These are phyloP conservation scores for Garra rufa DNA, from an alignment of 2,113 vertebrate species.

Conservation along the genomic window DNA sequence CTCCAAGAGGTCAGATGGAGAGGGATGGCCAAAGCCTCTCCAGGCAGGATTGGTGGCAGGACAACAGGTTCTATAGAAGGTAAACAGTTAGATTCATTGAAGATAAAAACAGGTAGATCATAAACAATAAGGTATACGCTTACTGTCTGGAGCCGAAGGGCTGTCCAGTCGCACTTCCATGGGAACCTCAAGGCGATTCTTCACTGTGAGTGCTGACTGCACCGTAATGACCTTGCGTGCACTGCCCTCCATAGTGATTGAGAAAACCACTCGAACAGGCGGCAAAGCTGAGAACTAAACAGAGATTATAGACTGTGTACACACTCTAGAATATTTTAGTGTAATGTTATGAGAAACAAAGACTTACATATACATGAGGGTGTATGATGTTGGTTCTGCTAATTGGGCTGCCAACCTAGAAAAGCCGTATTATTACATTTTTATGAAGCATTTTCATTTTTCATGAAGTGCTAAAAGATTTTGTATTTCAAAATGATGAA, in stretches of 20 bases:
- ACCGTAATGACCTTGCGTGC: conserved; percentile 96
- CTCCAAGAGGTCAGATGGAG: conserved; percentile 96
- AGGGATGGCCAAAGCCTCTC: conserved; percentile 88
- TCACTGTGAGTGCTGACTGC: conserved; percentile 92
- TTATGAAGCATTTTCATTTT: background rate
- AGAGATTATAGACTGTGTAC: background rate
- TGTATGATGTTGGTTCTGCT: conserved; percentile 97
- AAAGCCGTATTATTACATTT: background rate
- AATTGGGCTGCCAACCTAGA: conserved; percentile 94
- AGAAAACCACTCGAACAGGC: conserved; percentile 94
- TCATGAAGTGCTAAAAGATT: background rate
- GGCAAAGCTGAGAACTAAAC: conserved; percentile 93
- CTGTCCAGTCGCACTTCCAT: conserved; percentile 96
- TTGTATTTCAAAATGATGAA: background rate
- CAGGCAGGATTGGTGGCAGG: conserved; percentile 90
- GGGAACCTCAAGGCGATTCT: conserved; percentile 88
- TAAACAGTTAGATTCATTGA: background rate
- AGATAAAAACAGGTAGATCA: background rate
- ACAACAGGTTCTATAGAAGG: conserved; percentile 87
- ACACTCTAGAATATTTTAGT: background rate
- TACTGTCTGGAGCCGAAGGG: conserved; percentile 96
- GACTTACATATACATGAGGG: conserved; percentile 97
- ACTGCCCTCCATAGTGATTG: conserved; percentile 95
- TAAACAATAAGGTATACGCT: conserved; percentile 51
- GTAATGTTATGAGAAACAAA: background rate